These are phyloP conservation scores for Dasyprocta punctata DNA, from an alignment of 2,113 vertebrate species.

Conservation along the genomic window DNA sequence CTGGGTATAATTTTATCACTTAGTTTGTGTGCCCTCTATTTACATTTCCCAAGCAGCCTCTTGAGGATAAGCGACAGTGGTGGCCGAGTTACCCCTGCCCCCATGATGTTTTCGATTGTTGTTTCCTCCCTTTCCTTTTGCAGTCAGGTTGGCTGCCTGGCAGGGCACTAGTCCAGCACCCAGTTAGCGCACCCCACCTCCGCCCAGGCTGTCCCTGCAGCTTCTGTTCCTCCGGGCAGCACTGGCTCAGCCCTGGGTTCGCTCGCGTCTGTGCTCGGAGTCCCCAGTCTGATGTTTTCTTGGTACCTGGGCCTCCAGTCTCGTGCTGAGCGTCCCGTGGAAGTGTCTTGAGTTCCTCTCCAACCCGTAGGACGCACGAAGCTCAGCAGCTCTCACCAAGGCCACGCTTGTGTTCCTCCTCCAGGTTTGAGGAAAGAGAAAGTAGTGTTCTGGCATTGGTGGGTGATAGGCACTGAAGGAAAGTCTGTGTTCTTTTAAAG, in stretches of 20 bases:
- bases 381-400: background rate
- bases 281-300: background rate
- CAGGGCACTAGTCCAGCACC: accelerated
- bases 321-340: background rate
- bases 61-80: no score
- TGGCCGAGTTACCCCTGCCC: background rate
- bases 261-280: background rate
- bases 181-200: no score
- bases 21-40: background rate
- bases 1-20: background rate
- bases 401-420: background rate
- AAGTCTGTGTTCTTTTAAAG: background rate
- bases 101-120: background rate
- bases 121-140: background rate
- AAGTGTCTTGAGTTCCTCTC: background rate
- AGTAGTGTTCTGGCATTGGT: background rate
- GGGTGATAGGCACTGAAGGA: background rate
- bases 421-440: background rate
- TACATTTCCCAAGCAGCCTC: background rate
- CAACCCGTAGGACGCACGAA: background rate
- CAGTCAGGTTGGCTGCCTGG: background rate
- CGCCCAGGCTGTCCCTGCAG: background rate
- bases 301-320: background rate
- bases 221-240: background rate
- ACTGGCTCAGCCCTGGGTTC: background rate